Evolutionary conservation across 2,888 invertebrate species (phyloP).

Genomic region (Scaptomyza cyrtandrae): DNA sequence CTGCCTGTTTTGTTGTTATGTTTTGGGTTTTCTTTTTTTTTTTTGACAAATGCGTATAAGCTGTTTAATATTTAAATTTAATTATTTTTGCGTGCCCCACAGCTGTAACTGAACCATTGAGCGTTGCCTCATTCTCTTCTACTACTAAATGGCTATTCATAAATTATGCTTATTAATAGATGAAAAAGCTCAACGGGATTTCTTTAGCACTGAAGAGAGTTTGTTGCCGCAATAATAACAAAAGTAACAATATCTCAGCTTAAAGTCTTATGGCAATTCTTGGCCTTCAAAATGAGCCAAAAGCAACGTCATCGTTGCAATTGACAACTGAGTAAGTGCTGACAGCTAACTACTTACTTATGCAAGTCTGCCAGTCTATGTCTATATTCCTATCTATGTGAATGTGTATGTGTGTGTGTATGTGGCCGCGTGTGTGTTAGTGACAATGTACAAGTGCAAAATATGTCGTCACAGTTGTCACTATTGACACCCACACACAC

Average conservation of each 20-base stretch:
- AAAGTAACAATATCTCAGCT: constrained; percentile 42
- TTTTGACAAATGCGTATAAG: constrained; percentile 73
- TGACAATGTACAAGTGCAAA: constrained; percentile 74
- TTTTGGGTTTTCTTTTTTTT: constrained; percentile 38
- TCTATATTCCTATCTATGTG: neutral
- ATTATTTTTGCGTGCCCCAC: constrained; percentile 71
- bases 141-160: constrained; percentile 56
- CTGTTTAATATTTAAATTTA: constrained; percentile 81
- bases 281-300: constrained; percentile 45
- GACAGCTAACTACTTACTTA: constrained; percentile 69
- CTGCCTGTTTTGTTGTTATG: constrained; percentile 5
- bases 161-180: constrained; percentile 71
- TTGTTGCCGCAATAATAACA: neutral
- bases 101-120: neutral
- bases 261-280: constrained; percentile 65
- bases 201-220: constrained; percentile 12
- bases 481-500: constrained; percentile 70
- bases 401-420: constrained; percentile 26
- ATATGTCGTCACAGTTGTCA: constrained; percentile 82
- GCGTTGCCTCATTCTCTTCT: neutral
- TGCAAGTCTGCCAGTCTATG: constrained; percentile 40
- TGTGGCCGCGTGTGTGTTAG: constrained; percentile 34
- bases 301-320: constrained; percentile 41
- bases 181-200: constrained; percentile 39
- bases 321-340: constrained; percentile 67